Base-by-base conservation (phyloP, 2,888 invertebrate genomes). In the Agelastica alni region DNA sequence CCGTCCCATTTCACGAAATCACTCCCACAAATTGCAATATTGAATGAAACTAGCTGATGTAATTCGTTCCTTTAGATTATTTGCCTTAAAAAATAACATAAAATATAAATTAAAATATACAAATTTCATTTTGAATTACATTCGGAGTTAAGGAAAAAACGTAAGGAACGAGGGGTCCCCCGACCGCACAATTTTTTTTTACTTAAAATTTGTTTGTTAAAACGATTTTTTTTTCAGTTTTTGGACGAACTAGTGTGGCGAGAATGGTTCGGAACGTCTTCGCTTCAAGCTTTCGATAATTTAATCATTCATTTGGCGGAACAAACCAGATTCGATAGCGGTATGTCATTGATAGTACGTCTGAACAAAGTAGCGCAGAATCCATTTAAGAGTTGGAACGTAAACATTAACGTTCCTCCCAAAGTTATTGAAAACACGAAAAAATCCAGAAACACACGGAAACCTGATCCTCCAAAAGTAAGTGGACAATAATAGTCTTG, bases 161-260 rank as follows among this genome's bases (percentile, higher is more conserved):
- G n/a, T n/a, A n/a, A n/a, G 10, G n/a, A 4, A n/a, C n/a, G n/a
- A n/a, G n/a, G n/a, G n/a, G n/a, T n/a, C n/a, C n/a, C n/a, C n/a
- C n/a, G n/a, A n/a, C n/a, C n/a, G n/a, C n/a, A n/a, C n/a, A n/a
- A n/a, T n/a, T n/a, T n/a, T n/a, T n/a, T n/a, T n/a, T n/a, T n/a
- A n/a, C n/a, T n/a, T n/a, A n/a, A n/a, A n/a, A n/a, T n/a, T n/a
- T n/a, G n/a, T n/a, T n/a, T n/a, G n/a, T n/a, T n/a, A n/a, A n/a
- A n/a, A n/a, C n/a, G n/a, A n/a, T 45, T 43, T 28, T n/a, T 43
- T 3, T 51, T 52, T 26, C 22, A 68, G 59, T 93, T 93, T 75
- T 77, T 94, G 60, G 93, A 94, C 72, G 94, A 94, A 70, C 77
- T 94, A 12, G 77, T 92, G 7, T 94, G 94, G 93, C 81, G 94